These are phyloP conservation scores for Acrossocheilus fasciatus DNA, from an alignment of 2,797 vertebrate species.

Conservation along the genomic window DNA sequence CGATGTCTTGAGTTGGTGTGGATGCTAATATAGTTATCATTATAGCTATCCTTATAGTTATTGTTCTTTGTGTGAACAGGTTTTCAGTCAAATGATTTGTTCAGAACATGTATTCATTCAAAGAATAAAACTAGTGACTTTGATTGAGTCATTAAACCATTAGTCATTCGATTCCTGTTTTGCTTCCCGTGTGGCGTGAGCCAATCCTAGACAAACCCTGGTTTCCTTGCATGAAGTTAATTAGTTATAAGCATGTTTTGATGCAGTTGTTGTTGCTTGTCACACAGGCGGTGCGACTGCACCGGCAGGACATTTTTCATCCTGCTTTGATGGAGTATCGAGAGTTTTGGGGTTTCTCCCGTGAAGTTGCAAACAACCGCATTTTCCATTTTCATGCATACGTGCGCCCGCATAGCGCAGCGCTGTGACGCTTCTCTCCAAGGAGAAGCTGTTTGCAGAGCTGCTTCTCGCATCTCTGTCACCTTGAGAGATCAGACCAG, in stretches of 20 bases:
- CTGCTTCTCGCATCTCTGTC: slow-evolving; percentile 39
- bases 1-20: background rate
- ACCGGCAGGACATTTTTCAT: slow-evolving; percentile 44
- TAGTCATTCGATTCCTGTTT: background rate
- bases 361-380: slow-evolving; percentile 40
- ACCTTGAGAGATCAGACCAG: slow-evolving; percentile 54
- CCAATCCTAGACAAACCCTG: background rate
- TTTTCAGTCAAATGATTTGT: background rate
- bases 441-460: slow-evolving; percentile 34
- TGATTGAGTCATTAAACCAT: background rate
- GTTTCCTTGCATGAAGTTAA: slow-evolving; percentile 20
- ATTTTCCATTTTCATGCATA: slow-evolving; percentile 24
- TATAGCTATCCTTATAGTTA: background rate
- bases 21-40: background rate
- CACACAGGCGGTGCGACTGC: background rate
- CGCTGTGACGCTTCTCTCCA: background rate
- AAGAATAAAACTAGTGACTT: background rate
- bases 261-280: slow-evolving; percentile 28
- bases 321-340: slow-evolving; percentile 34
- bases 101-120: background rate
- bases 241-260: slow-evolving; percentile 32
- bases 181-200: background rate
- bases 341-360: slow-evolving; percentile 44
- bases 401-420: background rate
- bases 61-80: background rate